Evolutionary conservation across 2,888 invertebrate genomes (phyloP).

Genomic region (Nemapogon koenigi): DNA sequence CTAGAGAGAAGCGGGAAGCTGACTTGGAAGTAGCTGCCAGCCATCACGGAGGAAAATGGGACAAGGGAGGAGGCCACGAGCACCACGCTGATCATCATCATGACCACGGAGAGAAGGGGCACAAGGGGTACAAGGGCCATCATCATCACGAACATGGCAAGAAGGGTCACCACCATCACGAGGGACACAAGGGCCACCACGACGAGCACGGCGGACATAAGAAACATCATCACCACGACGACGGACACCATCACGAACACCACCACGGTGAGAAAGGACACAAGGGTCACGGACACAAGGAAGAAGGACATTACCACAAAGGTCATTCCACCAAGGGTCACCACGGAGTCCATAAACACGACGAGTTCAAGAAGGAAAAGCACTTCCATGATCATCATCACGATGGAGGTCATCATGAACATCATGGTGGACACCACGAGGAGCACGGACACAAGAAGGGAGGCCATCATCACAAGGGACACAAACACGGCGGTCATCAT

Average conservation of each 20-base stretch:
- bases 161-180: constrained; percentile 78
- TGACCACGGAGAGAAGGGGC: constrained; percentile 73
- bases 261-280: constrained; percentile 72
- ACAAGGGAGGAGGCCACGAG: constrained; percentile 70
- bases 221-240: constrained; percentile 70
- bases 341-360: constrained; percentile 83
- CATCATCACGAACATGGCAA: constrained; percentile 71
- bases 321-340: constrained; percentile 87
- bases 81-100: constrained; percentile 69
- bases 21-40: constrained; percentile 63
- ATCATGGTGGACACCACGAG: constrained; percentile 80
- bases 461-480: constrained; percentile 79
- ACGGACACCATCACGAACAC: constrained; percentile 69
- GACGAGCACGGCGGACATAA: constrained; percentile 71
- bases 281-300: constrained; percentile 63
- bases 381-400: constrained; percentile 87
- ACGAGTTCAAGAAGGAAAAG: constrained; percentile 86
- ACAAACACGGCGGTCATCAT: constrained; percentile 78
- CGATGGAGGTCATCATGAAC: constrained; percentile 79
- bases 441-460: constrained; percentile 84
- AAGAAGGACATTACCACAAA: constrained; percentile 77
- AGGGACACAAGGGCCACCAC: constrained; percentile 67
- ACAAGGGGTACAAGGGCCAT: constrained; percentile 74
- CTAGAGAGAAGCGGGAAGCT: constrained; percentile 50
- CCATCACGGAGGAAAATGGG: constrained; percentile 51